A percentile compares a stretch with the other conserved stretches of the same genome.
These are phyloP conservation scores for Clunio marinus DNA, from an alignment of 2,888 invertebrate species.

Conservation along the genomic window DNA sequence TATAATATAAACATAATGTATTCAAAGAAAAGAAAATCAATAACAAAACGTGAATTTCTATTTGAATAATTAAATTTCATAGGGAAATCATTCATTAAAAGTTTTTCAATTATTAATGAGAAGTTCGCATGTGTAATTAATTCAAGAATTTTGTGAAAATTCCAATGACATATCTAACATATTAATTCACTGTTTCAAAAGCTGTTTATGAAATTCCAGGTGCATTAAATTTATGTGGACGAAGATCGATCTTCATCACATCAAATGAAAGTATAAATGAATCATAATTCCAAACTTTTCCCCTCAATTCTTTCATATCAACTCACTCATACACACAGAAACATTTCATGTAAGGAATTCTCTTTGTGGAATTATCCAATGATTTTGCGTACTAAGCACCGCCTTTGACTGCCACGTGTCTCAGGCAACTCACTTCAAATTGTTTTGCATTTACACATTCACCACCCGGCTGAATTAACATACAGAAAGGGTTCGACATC, in stretches of 20 bases:
- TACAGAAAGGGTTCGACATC: background rate
- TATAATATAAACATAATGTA: no score
- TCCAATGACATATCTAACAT: no score
- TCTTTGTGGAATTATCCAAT: background rate
- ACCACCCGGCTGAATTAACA: slow-evolving; percentile 27
- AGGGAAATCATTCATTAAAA: background rate
- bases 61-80: background rate
- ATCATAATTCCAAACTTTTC: background rate
- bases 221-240: background rate
- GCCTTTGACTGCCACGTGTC: slow-evolving; percentile 26
- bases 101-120: no score
- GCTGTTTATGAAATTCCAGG: no score
- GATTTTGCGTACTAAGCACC: slow-evolving; percentile 35
- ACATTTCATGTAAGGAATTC: background rate
- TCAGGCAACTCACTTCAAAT: slow-evolving; percentile 24
- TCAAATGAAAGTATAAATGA: background rate
- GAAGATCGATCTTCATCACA: background rate
- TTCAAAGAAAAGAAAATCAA: no score
- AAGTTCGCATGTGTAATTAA: no score
- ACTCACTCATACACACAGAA: background rate
- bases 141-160: no score
- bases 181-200: no score
- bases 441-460: slow-evolving; percentile 18
- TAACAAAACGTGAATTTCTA: no score
- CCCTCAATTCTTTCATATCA: background rate